Conservation (phyloP, 2,888 invertebrate genomes). For the Drosophila macrothrix region DNA sequence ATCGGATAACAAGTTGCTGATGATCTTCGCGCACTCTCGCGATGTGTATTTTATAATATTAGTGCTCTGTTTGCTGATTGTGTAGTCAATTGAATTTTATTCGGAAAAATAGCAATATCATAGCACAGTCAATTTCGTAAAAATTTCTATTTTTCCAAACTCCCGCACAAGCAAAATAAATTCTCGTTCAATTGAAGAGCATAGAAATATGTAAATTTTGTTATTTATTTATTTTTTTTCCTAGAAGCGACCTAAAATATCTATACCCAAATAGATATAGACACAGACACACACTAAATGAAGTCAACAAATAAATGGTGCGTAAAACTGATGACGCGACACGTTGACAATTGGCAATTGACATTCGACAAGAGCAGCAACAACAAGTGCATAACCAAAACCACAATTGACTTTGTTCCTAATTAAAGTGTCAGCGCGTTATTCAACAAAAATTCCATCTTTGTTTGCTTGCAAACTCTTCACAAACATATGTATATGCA, state of each 20-base stretch:
- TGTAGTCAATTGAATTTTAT: slow-evolving; percentile 59
- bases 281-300: not conserved
- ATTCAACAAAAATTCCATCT: not conserved
- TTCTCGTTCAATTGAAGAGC: slow-evolving; percentile 55
- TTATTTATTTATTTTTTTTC: slow-evolving; percentile 2
- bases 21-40: not conserved
- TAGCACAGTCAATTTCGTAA: slow-evolving; percentile 12
- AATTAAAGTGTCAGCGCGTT: not conserved
- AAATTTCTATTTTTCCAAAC: not conserved
- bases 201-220: slow-evolving; percentile 67
- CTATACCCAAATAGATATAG: slow-evolving; percentile 11
- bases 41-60: not conserved
- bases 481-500: not conserved
- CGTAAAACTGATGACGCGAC: slow-evolving; percentile 76
- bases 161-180: slow-evolving; percentile 25
- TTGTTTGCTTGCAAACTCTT: not conserved
- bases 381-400: slow-evolving; percentile 8
- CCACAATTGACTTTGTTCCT: not conserved
- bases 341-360: slow-evolving; percentile 63
- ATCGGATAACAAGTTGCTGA: too few species aligned
- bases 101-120: slow-evolving; percentile 26
- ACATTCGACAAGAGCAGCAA: slow-evolving; percentile 31
- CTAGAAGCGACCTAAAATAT: slow-evolving; percentile 34
- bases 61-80: not conserved
- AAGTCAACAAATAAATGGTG: slow-evolving; percentile 63